These are phyloP conservation scores for Pungitius pungitius DNA, from an alignment of 2,113 vertebrate species.

Conservation along the genomic window DNA sequence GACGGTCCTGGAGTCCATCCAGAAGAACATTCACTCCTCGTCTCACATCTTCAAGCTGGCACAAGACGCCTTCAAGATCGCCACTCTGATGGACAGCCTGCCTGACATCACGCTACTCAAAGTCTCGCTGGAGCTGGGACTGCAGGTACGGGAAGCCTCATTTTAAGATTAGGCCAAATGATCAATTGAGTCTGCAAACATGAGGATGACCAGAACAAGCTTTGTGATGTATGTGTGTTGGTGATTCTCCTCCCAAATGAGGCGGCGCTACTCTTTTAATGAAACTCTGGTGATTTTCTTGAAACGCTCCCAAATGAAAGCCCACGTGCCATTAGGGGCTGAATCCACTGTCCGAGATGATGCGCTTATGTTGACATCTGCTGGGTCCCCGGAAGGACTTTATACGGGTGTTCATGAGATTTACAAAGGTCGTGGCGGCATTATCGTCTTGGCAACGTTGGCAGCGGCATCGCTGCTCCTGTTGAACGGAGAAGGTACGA, in stretches of 20 bases:
- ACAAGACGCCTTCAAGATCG: constrained; percentile 98
- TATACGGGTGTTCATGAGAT: not conserved
- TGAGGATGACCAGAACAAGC: not conserved
- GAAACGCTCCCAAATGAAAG: too few species aligned
- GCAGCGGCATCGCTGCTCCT: too few species aligned
- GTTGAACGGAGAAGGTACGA: constrained; percentile 9
- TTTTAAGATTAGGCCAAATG: not conserved
- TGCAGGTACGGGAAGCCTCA: constrained; percentile 94
- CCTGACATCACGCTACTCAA: constrained; percentile 96
- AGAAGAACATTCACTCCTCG: constrained; percentile 98
- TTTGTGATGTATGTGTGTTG: not conserved
- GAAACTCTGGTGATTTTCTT: too few species aligned
- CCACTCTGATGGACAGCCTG: constrained; percentile 92
- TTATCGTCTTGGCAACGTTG: not conserved
- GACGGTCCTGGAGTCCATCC: constrained; percentile 97
- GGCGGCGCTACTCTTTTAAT: too few species aligned
- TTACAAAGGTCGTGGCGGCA: not conserved
- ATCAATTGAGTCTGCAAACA: not conserved
- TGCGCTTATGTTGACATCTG: not conserved
- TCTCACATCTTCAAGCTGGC: constrained; percentile 98
- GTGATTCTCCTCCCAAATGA: not conserved
- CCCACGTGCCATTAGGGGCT: too few species aligned
- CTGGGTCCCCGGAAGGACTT: not conserved
- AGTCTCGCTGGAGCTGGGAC: constrained; percentile 95
- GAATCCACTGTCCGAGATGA: too few species aligned